These are phyloP conservation scores for Pantherophis alleghaniensis DNA, from an alignment of 2,797 vertebrate genomes.

Conservation along the genomic window DNA sequence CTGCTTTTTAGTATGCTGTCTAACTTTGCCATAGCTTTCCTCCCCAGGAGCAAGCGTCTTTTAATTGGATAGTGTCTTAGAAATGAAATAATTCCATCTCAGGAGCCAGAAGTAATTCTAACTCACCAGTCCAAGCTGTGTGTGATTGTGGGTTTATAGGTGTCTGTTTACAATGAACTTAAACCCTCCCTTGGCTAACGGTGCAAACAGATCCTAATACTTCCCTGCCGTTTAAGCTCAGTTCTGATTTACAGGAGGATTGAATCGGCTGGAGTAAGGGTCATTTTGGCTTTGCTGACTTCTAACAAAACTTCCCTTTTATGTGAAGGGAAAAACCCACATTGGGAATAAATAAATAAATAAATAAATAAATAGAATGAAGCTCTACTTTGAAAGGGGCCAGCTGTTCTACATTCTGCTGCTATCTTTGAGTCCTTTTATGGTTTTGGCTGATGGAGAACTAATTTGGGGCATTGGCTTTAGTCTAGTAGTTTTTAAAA, in stretches of 20 bases:
- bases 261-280: neutral
- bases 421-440: conserved; percentile 64
- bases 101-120: neutral
- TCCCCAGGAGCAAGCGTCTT: no score
- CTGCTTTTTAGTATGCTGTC: no score
- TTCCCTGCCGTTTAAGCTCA: rapidly evolving
- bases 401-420: conserved; percentile 59
- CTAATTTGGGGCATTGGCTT: conserved; percentile 50
- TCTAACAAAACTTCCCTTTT: neutral
- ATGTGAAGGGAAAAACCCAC: neutral
- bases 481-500: conserved; percentile 46
- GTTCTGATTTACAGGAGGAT: conserved; percentile 15
- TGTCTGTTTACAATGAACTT: neutral
- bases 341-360: neutral
- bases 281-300: neutral
- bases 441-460: conserved; percentile 57
- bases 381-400: conserved; percentile 44
- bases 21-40: no score
- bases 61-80: neutral
- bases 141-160: neutral
- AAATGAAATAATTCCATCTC: neutral
- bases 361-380: neutral
- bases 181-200: neutral
- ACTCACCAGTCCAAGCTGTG: neutral
- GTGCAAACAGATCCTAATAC: neutral